phyloP scores from a whole-genome alignment of 2,113 vertebrate genomes.

The Saimiri boliviensis region DNA sequence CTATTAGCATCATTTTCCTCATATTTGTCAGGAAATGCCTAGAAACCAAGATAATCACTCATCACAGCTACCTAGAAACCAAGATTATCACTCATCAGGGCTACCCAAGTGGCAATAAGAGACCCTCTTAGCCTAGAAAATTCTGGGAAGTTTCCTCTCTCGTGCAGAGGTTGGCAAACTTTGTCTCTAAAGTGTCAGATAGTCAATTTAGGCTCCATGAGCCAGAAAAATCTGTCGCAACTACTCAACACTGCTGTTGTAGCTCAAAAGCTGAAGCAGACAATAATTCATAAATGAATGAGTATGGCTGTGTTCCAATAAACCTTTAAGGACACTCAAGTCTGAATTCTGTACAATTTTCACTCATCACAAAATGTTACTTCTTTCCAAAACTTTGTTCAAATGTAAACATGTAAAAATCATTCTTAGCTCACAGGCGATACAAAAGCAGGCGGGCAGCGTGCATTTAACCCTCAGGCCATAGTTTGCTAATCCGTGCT shows the following conservation, averaged over 20 bases:
- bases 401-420: background rate
- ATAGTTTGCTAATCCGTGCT: background rate
- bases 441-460: background rate
- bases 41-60: background rate
- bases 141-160: background rate
- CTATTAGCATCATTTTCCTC: background rate
- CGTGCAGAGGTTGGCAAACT: background rate
- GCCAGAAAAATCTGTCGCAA: background rate
- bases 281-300: background rate
- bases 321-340: conserved; percentile 13
- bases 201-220: background rate
- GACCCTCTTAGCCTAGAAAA: background rate
- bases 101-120: background rate
- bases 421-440: background rate
- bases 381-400: background rate
- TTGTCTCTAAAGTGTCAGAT: background rate
- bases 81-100: background rate
- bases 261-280: background rate
- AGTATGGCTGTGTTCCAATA: background rate
- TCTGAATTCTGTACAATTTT: conserved; percentile 35
- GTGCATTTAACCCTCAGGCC: background rate
- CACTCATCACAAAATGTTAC: conserved; percentile 12
- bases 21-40: background rate
- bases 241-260: background rate
- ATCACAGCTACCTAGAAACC: background rate